Conservation (phyloP, 2,797 vertebrate genomes). For the Smutsia gigantea region DNA sequence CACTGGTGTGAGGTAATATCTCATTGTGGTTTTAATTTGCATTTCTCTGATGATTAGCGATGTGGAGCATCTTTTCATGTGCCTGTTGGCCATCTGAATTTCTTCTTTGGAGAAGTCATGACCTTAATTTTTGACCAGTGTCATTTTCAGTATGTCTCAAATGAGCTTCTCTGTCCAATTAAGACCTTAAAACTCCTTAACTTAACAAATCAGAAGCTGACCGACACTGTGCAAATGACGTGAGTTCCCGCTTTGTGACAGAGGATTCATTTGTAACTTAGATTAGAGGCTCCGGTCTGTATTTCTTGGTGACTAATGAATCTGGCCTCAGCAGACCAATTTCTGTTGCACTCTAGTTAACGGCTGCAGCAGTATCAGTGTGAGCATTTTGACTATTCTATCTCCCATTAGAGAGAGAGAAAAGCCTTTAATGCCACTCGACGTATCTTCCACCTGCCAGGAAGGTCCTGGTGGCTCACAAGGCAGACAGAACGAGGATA, state of each 20-base stretch:
- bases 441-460: slow-evolving; percentile 90
- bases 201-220: slow-evolving; percentile 86
- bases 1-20: no score
- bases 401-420: slow-evolving; percentile 87
- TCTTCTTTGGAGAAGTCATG: neutral
- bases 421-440: slow-evolving; percentile 81
- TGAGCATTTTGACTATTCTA: slow-evolving; percentile 87
- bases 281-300: slow-evolving; percentile 87
- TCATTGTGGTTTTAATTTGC: no score
- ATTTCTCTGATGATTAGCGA: no score
- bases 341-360: slow-evolving; percentile 89
- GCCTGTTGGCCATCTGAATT: no score
- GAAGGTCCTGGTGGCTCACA: slow-evolving; percentile 86
- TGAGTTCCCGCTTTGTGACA: slow-evolving; percentile 86
- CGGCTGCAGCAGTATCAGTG: slow-evolving; percentile 83
- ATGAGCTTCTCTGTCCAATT: slow-evolving; percentile 83
- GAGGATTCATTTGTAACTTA: slow-evolving; percentile 89
- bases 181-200: slow-evolving; percentile 87
- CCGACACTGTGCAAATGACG: slow-evolving; percentile 87
- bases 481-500: slow-evolving; percentile 87
- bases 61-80: no score
- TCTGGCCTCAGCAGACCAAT: slow-evolving; percentile 87
- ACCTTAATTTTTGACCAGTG: slow-evolving; percentile 77
- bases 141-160: slow-evolving; percentile 82
- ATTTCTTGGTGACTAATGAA: slow-evolving; percentile 89